These are phyloP conservation scores for Lota lota DNA, from an alignment of 2,113 vertebrate genomes.

Conservation along the genomic window DNA sequence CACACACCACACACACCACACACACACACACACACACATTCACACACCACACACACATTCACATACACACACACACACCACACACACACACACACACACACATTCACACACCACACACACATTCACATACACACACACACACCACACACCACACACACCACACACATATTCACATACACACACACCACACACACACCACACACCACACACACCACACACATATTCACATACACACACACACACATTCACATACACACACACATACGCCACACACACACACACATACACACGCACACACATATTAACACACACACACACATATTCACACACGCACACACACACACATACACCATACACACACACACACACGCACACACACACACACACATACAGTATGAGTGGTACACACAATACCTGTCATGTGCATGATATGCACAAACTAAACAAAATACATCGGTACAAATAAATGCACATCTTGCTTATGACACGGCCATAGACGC, in stretches of 20 bases:
- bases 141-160: conserved; percentile 6
- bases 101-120: no score
- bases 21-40: conserved; percentile 5
- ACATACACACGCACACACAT: neutral
- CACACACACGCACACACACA: conserved; percentile 3
- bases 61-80: neutral
- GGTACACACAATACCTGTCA: no score
- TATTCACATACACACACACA: no score
- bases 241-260: neutral
- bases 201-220: neutral
- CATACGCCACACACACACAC: neutral
- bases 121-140: neutral
- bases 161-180: neutral
- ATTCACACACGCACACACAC: no score
- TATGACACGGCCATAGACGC: no score
- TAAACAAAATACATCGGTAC: no score
- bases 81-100: neutral
- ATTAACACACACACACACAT: neutral
- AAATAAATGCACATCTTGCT: no score
- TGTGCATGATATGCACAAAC: no score
- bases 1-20: neutral
- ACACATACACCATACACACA: neutral
- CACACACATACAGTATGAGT: neutral
- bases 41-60: neutral
- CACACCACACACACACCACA: neutral